phyloP scores from a whole-genome alignment of 2,888 invertebrate species.

The Agonopterix subpropinquella region DNA sequence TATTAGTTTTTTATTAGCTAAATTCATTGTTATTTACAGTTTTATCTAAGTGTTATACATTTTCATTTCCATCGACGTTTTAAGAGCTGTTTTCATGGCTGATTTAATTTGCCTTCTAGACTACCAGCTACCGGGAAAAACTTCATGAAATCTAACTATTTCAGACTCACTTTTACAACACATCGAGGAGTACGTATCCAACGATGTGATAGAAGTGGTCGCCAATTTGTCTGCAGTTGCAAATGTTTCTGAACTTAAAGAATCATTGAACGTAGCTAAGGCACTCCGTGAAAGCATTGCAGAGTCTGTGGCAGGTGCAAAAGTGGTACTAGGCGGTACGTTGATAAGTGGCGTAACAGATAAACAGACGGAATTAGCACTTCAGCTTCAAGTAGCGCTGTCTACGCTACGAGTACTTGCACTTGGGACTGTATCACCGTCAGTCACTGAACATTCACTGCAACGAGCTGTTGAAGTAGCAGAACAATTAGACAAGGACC shows the following conservation, averaged over 20 bases:
- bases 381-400: constrained; percentile 17
- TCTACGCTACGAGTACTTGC: constrained; percentile 15
- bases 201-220: constrained; percentile 25
- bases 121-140: too few relatives aligned
- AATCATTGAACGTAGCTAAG: constrained; percentile 29
- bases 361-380: constrained; percentile 19
- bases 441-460: constrained; percentile 13
- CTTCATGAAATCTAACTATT: constrained; percentile 3
- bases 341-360: constrained; percentile 7
- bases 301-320: background rate
- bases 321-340: constrained; percentile 9
- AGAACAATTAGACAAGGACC: too few relatives aligned
- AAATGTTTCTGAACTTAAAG: constrained; percentile 23
- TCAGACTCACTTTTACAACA: constrained; percentile 25
- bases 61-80: too few relatives aligned
- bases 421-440: constrained; percentile 10
- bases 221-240: constrained; percentile 20
- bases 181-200: constrained; percentile 35
- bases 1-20: too few relatives aligned
- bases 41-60: too few relatives aligned
- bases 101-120: too few relatives aligned
- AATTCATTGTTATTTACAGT: too few relatives aligned
- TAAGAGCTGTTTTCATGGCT: too few relatives aligned
- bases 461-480: constrained; percentile 13
- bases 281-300: constrained; percentile 23